Conservation (phyloP, 2,113 vertebrate genomes). For the Caranx ignobilis region DNA sequence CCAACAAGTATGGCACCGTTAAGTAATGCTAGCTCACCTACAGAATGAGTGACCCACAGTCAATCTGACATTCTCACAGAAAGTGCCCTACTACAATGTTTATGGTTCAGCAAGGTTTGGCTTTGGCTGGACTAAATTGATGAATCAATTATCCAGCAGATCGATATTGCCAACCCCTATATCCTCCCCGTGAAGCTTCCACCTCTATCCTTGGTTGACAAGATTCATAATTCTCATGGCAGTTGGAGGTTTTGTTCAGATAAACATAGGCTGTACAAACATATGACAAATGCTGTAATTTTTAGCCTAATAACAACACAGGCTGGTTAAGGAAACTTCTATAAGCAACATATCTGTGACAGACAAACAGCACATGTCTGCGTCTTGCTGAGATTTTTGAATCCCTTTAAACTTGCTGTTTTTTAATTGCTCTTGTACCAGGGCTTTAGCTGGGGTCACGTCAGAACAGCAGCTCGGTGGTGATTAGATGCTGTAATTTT, state of each 20-base stretch:
- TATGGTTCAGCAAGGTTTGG: background rate
- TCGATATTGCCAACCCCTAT: background rate
- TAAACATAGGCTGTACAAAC: background rate
- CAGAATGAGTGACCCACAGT: too few relatives aligned
- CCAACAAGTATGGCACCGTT: too few relatives aligned
- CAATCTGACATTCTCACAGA: too few relatives aligned
- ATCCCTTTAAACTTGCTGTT: background rate
- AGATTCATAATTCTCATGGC: too few relatives aligned
- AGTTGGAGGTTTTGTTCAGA: background rate
- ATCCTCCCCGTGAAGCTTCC: too few relatives aligned
- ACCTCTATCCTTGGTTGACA: too few relatives aligned
- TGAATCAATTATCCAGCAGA: background rate
- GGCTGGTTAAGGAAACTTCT: background rate
- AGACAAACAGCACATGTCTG: background rate
- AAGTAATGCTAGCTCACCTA: too few relatives aligned
- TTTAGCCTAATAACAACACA: background rate
- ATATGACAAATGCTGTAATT: background rate
- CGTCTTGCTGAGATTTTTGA: too few relatives aligned
- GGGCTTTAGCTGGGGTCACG: background rate
- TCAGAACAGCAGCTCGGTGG: background rate
- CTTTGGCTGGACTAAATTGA: background rate
- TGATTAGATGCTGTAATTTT: constrained; percentile 22
- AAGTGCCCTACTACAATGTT: background rate
- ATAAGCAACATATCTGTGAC: background rate
- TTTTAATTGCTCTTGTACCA: background rate